Percentiles rank a stretch among this genome's conserved stretches.
phyloP scores from a whole-genome alignment of 1,140 invertebrate genomes.

The Zeugodacus cucurbitae region DNA sequence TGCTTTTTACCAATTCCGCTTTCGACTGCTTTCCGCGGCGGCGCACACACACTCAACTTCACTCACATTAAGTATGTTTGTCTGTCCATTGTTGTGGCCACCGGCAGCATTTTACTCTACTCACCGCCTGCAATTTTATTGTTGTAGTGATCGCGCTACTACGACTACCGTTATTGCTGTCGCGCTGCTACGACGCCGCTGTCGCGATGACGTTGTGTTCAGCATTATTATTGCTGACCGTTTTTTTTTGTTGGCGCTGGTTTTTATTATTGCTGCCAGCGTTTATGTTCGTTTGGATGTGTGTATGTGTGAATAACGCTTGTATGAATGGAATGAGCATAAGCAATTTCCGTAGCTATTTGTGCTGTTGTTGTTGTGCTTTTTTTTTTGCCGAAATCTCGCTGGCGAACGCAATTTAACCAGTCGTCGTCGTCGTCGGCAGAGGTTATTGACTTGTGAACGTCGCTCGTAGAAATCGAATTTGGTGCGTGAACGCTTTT shows the following conservation, averaged over 20 bases:
- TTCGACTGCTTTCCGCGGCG: not conserved
- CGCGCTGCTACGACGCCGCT: not conserved
- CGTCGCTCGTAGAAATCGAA: conserved; percentile 32
- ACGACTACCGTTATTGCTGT: not conserved
- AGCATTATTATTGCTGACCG: not conserved
- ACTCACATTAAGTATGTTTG: not conserved
- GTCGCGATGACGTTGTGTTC: not conserved
- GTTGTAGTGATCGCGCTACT: conserved; percentile 17
- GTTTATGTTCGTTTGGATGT: not conserved
- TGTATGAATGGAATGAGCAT: not conserved
- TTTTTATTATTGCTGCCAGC: not conserved
- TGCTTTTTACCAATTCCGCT: conserved; percentile 3
- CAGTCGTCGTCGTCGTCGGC: not conserved
- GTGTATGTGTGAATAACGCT: not conserved
- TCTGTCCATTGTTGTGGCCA: not conserved
- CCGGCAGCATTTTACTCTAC: not conserved
- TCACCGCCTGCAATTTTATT: not conserved
- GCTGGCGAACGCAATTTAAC: not conserved
- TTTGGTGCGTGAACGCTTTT: conserved; percentile 35
- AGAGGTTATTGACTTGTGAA: not conserved
- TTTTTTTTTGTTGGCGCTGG: not conserved
- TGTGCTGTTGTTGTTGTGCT: not conserved
- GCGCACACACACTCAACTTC: not conserved
- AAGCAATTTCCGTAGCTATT: not conserved
- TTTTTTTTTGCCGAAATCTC: conserved; percentile 28